Conservation (phyloP, 2,113 vertebrate genomes). For the Connochaetes taurinus region DNA sequence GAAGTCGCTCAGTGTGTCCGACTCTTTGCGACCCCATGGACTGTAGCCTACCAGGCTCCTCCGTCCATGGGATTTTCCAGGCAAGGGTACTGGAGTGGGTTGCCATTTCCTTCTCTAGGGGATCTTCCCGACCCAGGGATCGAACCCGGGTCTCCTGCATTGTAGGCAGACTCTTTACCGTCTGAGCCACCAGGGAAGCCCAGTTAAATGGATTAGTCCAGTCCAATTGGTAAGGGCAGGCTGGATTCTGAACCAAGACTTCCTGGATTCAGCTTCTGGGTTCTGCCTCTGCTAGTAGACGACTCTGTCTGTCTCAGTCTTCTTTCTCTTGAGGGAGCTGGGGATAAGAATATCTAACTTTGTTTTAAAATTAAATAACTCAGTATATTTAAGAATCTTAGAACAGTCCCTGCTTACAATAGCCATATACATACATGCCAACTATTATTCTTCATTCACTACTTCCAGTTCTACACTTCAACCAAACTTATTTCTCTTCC, state of each 20-base stretch:
- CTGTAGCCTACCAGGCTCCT: too few species aligned
- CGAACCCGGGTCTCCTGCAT: too few species aligned
- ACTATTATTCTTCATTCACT: neutral
- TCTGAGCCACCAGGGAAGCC: too few species aligned
- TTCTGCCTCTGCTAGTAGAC: neutral
- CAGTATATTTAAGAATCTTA: neutral
- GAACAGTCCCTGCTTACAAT: neutral
- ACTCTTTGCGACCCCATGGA: too few species aligned
- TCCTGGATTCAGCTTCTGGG: neutral
- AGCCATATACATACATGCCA: neutral
- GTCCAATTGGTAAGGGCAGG: neutral
- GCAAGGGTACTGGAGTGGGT: too few species aligned
- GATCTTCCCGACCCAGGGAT: too few species aligned
- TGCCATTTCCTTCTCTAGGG: too few species aligned
- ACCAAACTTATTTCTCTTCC: neutral
- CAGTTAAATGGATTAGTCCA: neutral
- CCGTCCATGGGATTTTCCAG: too few species aligned
- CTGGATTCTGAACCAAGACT: neutral
- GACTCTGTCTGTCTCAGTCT: neutral
- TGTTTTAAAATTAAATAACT: neutral
- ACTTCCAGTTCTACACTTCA: neutral
- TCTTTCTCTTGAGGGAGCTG: conserved; percentile 9
- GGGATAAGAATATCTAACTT: neutral
- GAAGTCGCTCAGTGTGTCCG: too few species aligned
- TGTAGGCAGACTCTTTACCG: too few species aligned